These are phyloP conservation scores for Daboia siamensis DNA, from an alignment of 2,113 vertebrate genomes.

Conservation along the genomic window DNA sequence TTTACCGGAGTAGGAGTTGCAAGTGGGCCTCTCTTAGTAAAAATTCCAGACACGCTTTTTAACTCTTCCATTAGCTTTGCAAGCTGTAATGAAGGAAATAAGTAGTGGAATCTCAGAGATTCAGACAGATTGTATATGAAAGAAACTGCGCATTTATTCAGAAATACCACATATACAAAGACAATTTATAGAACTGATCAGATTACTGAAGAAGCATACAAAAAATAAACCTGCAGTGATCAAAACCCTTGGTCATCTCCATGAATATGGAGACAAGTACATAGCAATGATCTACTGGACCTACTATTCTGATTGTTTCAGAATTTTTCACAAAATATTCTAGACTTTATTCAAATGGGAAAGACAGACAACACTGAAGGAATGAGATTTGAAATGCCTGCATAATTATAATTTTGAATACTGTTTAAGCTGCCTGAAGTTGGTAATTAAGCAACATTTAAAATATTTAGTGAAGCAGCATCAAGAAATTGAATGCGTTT, in stretches of 20 bases:
- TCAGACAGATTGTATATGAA: slow-evolving; percentile 22
- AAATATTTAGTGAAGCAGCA: neutral
- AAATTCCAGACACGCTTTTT: slow-evolving; percentile 82
- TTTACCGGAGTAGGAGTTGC: slow-evolving; percentile 72
- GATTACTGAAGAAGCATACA: neutral
- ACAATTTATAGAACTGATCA: slow-evolving; percentile 15
- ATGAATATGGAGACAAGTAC: neutral
- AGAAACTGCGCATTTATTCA: slow-evolving; percentile 34
- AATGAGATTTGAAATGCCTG: neutral
- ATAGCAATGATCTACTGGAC: neutral
- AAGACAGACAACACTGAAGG: neutral
- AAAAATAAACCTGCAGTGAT: neutral
- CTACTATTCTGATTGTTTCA: neutral
- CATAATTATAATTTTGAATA: neutral
- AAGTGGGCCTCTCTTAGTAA: slow-evolving; percentile 68
- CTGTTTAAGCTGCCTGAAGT: neutral
- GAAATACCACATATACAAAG: slow-evolving; percentile 24
- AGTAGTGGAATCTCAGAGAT: slow-evolving; percentile 26
- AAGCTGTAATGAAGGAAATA: slow-evolving; percentile 73
- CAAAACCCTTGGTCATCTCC: neutral
- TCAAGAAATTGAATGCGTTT: neutral
- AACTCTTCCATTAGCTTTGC: slow-evolving; percentile 95
- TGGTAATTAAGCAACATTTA: neutral
- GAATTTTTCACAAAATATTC: neutral
- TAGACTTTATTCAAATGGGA: neutral